These are phyloP conservation scores for Achroia grisella DNA, from an alignment of 1,140 invertebrate species.

Conservation along the genomic window DNA sequence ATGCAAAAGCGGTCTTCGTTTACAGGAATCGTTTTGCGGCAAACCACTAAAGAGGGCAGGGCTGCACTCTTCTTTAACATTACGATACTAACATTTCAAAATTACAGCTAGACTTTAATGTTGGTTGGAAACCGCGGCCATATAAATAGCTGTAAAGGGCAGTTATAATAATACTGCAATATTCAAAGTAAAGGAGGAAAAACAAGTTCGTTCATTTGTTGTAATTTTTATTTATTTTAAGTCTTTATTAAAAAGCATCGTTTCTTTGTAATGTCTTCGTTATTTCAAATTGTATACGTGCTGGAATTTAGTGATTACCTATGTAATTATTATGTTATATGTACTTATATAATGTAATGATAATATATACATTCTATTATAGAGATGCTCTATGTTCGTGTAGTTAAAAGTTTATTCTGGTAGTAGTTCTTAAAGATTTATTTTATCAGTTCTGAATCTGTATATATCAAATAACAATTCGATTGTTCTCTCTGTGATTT, in stretches of 20 bases:
- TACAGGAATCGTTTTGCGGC: constrained; percentile 28
- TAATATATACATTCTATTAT: too few species aligned
- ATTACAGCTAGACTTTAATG: constrained; percentile 25
- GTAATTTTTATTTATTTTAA: too few species aligned
- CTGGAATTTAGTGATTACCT: too few species aligned
- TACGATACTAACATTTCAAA: constrained; percentile 17
- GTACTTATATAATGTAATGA: too few species aligned
- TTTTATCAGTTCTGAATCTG: constrained; percentile 19
- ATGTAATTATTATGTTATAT: too few species aligned
- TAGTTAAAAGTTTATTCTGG: too few species aligned
- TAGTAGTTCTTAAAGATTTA: constrained; percentile 10
- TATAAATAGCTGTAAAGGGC: constrained; percentile 10
- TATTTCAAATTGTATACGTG: too few species aligned
- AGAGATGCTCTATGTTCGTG: too few species aligned
- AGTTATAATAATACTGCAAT: background rate
- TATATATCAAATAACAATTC: constrained; percentile 18
- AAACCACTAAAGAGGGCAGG: constrained; percentile 32
- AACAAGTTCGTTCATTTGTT: too few species aligned
- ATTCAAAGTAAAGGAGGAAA: constrained; percentile 4
- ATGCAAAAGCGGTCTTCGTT: constrained; percentile 32
- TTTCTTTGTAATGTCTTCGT: too few species aligned
- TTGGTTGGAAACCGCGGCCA: constrained; percentile 17
- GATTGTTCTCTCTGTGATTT: constrained; percentile 33
- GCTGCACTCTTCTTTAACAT: constrained; percentile 17
- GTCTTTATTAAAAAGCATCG: too few species aligned